These are phyloP conservation scores for Hippocampus barbouri DNA, from an alignment of 2,113 vertebrate species.

Conservation along the genomic window DNA sequence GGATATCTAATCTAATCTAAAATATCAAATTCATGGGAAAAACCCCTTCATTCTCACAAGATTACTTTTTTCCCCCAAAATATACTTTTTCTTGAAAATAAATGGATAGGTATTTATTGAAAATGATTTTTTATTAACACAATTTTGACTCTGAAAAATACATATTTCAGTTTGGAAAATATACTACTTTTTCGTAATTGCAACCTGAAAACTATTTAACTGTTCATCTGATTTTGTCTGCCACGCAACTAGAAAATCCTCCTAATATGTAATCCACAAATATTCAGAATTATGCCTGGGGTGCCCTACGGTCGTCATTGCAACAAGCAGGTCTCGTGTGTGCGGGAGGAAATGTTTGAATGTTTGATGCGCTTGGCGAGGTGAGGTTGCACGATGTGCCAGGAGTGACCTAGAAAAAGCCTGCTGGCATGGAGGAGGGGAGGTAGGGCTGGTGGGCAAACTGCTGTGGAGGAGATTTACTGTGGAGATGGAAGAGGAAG, in stretches of 20 bases:
- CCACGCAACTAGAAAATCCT: neutral
- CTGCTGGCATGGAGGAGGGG: constrained; percentile 36
- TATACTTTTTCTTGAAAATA: too few relatives aligned
- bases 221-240: neutral
- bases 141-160: too few relatives aligned
- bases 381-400: constrained; percentile 58
- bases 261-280: neutral
- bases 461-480: constrained; percentile 15
- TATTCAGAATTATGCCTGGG: neutral
- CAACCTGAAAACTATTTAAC: neutral
- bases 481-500: neutral
- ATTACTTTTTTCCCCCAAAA: too few relatives aligned
- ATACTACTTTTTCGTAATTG: too few relatives aligned
- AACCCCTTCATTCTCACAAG: too few relatives aligned
- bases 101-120: too few relatives aligned
- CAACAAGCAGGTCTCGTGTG: constrained; percentile 30
- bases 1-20: too few relatives aligned
- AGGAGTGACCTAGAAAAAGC: constrained; percentile 74
- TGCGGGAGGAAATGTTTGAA: constrained; percentile 53
- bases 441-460: constrained; percentile 28
- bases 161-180: too few relatives aligned
- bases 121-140: too few relatives aligned
- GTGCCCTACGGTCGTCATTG: constrained; percentile 64
- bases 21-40: too few relatives aligned
- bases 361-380: constrained; percentile 70